Evolutionary conservation across 2,797 vertebrate genomes (phyloP).

Genomic region (Melanotaenia parkinsoni): DNA sequence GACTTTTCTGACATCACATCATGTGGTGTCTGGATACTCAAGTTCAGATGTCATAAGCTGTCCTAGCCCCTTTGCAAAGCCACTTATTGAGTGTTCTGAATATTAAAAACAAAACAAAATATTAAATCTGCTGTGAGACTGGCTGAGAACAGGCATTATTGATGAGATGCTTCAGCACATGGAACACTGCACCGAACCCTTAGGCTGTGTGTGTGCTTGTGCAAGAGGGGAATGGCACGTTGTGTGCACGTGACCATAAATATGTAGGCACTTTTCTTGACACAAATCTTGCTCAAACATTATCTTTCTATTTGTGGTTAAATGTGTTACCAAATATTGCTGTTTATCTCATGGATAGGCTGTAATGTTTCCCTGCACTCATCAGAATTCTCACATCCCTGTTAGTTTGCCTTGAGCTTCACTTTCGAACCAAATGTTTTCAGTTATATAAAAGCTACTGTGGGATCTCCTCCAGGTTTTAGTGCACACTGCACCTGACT

Average conservation of each 20-base stretch:
- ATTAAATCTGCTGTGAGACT: not conserved
- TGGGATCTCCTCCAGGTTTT: conserved; percentile 26
- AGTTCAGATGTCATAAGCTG: conserved; percentile 9
- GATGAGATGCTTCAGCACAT: conserved; percentile 12
- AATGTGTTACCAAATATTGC: conserved; percentile 1
- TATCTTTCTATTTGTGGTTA: conserved; percentile 16
- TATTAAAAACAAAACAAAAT: not conserved
- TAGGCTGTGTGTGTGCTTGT: conserved; percentile 23
- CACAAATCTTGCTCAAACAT: conserved; percentile 6
- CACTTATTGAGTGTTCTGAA: not conserved
- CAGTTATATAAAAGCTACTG: not conserved
- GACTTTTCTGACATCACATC: conserved; percentile 24
- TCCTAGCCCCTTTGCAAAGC: not conserved
- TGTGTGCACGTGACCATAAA: conserved; percentile 19
- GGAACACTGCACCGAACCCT: conserved; percentile 8
- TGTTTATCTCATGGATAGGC: not conserved
- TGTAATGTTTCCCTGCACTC: conserved; percentile 14
- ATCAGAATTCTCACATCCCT: conserved; percentile 50
- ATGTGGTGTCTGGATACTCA: not conserved
- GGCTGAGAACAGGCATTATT: conserved; percentile 1
- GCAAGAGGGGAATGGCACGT: not conserved
- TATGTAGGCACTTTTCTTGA: conserved; percentile 29
- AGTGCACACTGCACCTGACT: conserved; percentile 39
- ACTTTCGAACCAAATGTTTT: conserved; percentile 19
- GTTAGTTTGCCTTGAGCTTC: conserved; percentile 34